Evolutionary conservation across 2,797 vertebrate species (phyloP).

Genomic region (Mus caroli): DNA sequence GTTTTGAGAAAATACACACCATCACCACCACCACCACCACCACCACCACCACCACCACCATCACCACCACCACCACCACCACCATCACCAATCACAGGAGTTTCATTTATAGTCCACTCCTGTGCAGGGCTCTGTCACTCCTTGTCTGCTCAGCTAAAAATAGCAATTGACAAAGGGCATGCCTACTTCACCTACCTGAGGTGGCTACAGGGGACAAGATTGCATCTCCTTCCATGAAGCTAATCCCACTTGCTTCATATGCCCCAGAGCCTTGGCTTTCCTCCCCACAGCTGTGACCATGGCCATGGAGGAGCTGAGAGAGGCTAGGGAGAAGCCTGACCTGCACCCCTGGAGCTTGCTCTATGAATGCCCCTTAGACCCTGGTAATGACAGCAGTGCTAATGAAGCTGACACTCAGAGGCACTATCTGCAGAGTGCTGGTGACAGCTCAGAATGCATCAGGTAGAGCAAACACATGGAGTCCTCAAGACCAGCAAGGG

Average conservation of each 20-base stretch:
- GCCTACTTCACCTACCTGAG: slow-evolving; percentile 23
- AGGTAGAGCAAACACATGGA: neutral
- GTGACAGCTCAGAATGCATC: neutral
- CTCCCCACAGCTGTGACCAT: neutral
- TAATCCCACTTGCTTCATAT: neutral
- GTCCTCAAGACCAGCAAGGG: neutral
- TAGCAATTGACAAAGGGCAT: slow-evolving; percentile 77
- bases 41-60: neutral
- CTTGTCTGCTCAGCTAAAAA: slow-evolving; percentile 76
- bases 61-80: too few relatives aligned
- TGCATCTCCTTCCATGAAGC: neutral
- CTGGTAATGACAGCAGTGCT: neutral
- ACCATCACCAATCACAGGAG: neutral
- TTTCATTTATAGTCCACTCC: slow-evolving; percentile 76
- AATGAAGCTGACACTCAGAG: neutral
- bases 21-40: neutral
- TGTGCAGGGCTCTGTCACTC: slow-evolving; percentile 63
- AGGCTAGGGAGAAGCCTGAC: neutral
- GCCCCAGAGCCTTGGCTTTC: neutral
- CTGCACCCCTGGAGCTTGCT: neutral
- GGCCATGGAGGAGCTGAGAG: neutral
- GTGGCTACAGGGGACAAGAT: slow-evolving; percentile 20
- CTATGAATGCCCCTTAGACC: too few relatives aligned
- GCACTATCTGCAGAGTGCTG: neutral
- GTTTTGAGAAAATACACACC: neutral